Evolutionary conservation across 2,797 vertebrate genomes (phyloP), one percentile per base, ranked within the genome.

Genomic region (Spinibarbus caldwelli): DNA sequence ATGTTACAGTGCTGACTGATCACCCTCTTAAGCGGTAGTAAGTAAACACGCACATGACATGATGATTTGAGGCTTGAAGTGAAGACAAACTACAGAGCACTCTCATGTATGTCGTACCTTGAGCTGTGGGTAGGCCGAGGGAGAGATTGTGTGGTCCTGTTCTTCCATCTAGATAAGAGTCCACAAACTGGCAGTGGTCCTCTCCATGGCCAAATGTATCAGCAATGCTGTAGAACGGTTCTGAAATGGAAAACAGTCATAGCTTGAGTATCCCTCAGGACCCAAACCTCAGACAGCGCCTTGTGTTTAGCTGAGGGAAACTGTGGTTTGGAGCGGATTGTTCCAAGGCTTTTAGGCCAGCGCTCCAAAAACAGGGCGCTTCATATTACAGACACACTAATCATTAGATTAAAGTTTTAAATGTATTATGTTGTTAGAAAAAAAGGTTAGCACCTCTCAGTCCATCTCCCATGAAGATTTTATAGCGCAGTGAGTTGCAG

Each of bases 141-240:
- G 97, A 92, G 1, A 97, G 95, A 0, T 95, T 94, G 82, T 95
- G 94, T 21, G 97, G 97, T 84, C 97, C 98, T 0, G 98, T 99
- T 92, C 97, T 96, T 91, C 98, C 98, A 0, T 99, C 97, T 87
- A 97, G 92, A 90, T 99, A 96, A 19, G 98, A 99, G 93, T 99
- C 98, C 90, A 99, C 98, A 94, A 99, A 99, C 85, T 99, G 98
- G 90, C 98, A 99, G 85, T 99, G 98, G 93, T 99, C 98, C 87
- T 99, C 98, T 0, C 98, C 97, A 90, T 96, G 95, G 75, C 98
- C 98, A 92, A 96, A 96, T 77, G 97, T 97, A 87, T 99, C 98
- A 77, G 96, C 98, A 80, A 99, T 95, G 90, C 96, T 98, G 90
- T 98, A 97, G 93, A 99, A 99, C 0, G 96, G 97, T 83, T 98